Percentiles rank a stretch among this genome's conserved stretches.
Evolutionary conservation across 2,888 invertebrate species (phyloP).

Genomic region (Drosophila tanythrix): DNA sequence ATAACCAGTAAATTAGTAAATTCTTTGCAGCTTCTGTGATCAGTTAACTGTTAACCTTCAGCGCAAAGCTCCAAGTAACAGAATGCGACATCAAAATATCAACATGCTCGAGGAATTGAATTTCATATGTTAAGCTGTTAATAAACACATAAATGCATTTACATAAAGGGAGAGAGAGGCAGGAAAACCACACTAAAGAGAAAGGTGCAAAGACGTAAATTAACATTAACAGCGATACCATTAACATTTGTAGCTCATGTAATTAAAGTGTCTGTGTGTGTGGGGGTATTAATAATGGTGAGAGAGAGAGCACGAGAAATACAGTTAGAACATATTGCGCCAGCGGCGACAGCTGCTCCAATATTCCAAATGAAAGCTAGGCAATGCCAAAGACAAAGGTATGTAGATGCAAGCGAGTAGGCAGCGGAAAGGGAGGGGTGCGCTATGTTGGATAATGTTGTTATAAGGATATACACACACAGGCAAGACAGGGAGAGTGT

Average conservation of each 20-base stretch:
- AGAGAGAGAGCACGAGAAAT: neutral
- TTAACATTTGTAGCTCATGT: slow-evolving; percentile 38
- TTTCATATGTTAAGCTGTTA: slow-evolving; percentile 7
- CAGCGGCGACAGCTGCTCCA: slow-evolving; percentile 59
- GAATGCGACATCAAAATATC: neutral
- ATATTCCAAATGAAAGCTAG: slow-evolving; percentile 36
- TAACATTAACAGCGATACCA: slow-evolving; percentile 40
- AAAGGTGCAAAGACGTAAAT: slow-evolving; percentile 28
- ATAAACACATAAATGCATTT: slow-evolving; percentile 6
- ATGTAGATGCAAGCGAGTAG: neutral
- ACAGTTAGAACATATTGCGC: slow-evolving; percentile 45
- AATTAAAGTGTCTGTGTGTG: slow-evolving; percentile 31
- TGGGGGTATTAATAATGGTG: slow-evolving; percentile 13
- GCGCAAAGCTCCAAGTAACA: neutral
- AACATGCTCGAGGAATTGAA: neutral
- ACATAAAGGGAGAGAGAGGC: neutral
- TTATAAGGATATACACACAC: slow-evolving; percentile 24
- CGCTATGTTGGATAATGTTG: slow-evolving; percentile 24
- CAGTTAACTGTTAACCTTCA: neutral
- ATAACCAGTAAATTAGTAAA: neutral
- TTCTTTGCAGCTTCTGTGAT: neutral
- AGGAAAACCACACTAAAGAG: neutral
- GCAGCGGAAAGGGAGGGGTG: neutral
- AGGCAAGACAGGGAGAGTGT: neutral
- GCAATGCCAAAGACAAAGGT: slow-evolving; percentile 18